Base-by-base conservation (phyloP, 2,797 vertebrate species). In the Molossus molossus region DNA sequence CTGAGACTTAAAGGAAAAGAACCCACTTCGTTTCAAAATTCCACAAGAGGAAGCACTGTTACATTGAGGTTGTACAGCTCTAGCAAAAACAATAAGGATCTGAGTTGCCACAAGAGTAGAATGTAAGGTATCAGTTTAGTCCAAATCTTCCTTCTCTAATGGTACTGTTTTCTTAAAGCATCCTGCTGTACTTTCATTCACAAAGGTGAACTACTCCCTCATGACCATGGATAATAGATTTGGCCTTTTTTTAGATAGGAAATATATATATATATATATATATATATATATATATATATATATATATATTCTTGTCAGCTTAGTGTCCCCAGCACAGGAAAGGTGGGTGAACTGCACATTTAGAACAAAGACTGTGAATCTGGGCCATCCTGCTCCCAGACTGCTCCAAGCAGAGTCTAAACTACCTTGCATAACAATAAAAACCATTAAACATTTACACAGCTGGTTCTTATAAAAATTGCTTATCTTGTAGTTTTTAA, bases 311-410 rank as follows among this genome's bases (percentile, higher is more conserved):
- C 11, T 33, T 90, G 70, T 94, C 85, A 93, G 70, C 69, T 95
- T 94, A 96, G 90, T 96, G 96, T 89, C 73, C 92, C 81, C 85
- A 95, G 89, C 95, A 94, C 91, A 93, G 7, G 96, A 98, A 95
- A 97, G 2, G 57, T 96, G 57, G 96, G 91, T 87, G 94, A 97
- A 92, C 97, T 97, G 95, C 96, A 97, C 90, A 67, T 94, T 87
- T 96, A 96, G 97, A 98, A 98, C 96, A 98, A 98, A 98, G 96
- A 9, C 64, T 94, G 73, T 25, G 94, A 98, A 98, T 98, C 97
- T 98, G 97, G 98, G 98, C 62, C 98, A 98, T 87, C 58, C 67
- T 91, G 70, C 93, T 27, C 58, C 50, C 95, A 97, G 33, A 92
- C 80, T 93, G 29, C 62, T 95, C 82, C 64, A 91, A 86, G n/a